Evolutionary conservation across 2,888 invertebrate species (phyloP).

Genomic region (Drosophila aldrichi): DNA sequence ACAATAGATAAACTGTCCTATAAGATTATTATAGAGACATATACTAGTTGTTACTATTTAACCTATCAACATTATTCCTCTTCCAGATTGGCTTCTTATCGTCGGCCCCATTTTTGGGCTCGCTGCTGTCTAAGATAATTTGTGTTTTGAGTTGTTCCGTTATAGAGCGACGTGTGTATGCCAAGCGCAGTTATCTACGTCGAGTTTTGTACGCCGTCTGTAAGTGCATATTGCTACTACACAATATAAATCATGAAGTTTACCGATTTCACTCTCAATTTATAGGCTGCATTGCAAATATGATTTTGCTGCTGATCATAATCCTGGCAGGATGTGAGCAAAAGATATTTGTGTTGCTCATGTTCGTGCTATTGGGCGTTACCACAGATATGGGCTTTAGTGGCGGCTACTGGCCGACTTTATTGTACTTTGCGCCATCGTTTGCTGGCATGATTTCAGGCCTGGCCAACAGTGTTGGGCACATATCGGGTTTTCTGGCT

Average conservation of each 20-base stretch:
- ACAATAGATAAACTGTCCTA: too few relatives aligned
- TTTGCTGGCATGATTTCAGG: constrained; percentile 86
- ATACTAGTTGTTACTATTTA: neutral
- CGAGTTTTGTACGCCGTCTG: constrained; percentile 70
- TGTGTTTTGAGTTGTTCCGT: constrained; percentile 68
- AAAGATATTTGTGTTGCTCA: constrained; percentile 78
- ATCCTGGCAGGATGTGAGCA: constrained; percentile 81
- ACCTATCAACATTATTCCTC: neutral
- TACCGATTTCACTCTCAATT: neutral
- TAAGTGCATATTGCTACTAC: constrained; percentile 42
- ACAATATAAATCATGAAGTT: too few relatives aligned
- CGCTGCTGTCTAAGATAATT: constrained; percentile 70
- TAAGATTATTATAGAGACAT: neutral
- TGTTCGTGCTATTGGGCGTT: constrained; percentile 82
- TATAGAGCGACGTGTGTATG: constrained; percentile 57
- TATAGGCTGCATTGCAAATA: constrained; percentile 66
- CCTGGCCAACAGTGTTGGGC: constrained; percentile 85
- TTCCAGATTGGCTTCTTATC: constrained; percentile 74
- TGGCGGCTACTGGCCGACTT: constrained; percentile 85
- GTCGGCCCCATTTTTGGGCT: constrained; percentile 76
- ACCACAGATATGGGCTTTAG: constrained; percentile 84
- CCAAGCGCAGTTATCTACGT: constrained; percentile 65
- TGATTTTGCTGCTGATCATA: constrained; percentile 74
- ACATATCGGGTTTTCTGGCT: constrained; percentile 84
- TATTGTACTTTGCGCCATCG: constrained; percentile 86